Evolutionary conservation across 1,140 invertebrate genomes (phyloP).

Genomic region (Palaemon carinicauda): DNA sequence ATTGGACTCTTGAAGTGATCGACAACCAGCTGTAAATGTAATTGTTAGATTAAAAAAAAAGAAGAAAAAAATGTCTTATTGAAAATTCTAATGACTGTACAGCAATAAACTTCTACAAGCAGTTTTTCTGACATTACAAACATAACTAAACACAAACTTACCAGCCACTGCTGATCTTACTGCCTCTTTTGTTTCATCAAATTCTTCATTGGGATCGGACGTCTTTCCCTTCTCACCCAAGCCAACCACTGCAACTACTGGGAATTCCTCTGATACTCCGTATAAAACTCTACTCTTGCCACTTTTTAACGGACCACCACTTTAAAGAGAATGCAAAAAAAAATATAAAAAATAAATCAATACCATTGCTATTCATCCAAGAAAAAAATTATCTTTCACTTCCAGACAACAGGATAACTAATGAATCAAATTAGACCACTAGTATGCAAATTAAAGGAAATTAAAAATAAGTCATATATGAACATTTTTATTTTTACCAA

Average conservation of each 20-base stretch:
- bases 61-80: too few species aligned
- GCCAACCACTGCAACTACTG: conserved; percentile 76
- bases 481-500: too few species aligned
- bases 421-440: conserved; percentile 37
- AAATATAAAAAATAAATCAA: not conserved
- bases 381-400: too few species aligned
- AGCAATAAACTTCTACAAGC: too few species aligned
- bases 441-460: not conserved
- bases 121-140: too few species aligned
- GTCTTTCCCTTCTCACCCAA: conserved; percentile 73
- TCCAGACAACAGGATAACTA: too few species aligned
- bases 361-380: too few species aligned
- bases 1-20: conserved; percentile 69
- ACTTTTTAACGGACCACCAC: conserved; percentile 71
- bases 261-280: conserved; percentile 71
- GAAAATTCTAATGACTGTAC: too few species aligned
- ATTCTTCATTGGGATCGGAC: conserved; percentile 74
- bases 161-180: conserved; percentile 72
- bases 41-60: too few species aligned
- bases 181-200: conserved; percentile 75
- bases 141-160: too few species aligned
- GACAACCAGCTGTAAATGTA: conserved; percentile 73
- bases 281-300: conserved; percentile 74
- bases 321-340: too few species aligned
- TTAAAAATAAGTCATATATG: conserved; percentile 25